Percentiles rank a stretch among this genome's conserved stretches.
These are phyloP conservation scores for Okapia johnstoni DNA, from an alignment of 2,113 vertebrate species.

Conservation along the genomic window DNA sequence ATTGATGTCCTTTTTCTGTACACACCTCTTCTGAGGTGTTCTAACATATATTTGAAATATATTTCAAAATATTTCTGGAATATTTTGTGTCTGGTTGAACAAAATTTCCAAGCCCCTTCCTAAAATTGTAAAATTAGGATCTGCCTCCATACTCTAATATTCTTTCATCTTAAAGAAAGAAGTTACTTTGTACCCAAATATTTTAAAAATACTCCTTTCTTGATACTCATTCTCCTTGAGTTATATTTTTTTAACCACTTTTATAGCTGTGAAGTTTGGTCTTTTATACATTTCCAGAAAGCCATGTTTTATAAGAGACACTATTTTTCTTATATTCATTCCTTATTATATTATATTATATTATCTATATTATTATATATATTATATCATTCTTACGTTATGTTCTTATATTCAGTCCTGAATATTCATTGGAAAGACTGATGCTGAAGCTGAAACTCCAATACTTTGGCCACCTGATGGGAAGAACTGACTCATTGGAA, in stretches of 20 bases:
- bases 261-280: neutral
- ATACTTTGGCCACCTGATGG: neutral
- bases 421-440: neutral
- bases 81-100: neutral
- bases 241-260: neutral
- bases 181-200: neutral
- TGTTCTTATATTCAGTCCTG: neutral
- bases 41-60: neutral
- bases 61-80: neutral
- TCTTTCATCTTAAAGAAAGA: conserved; percentile 5
- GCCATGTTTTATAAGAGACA: neutral
- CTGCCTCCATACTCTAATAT: neutral
- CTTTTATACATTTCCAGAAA: neutral
- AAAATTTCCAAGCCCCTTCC: neutral
- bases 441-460: neutral
- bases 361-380: neutral
- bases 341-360: neutral
- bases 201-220: neutral
- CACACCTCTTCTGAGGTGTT: neutral
- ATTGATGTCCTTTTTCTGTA: neutral
- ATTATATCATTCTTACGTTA: neutral
- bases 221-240: neutral
- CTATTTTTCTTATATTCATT: neutral
- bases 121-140: neutral
- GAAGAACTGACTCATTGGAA: neutral